Percentiles rank a stretch among this genome's conserved stretches.
Evolutionary conservation across 2,797 vertebrate genomes (phyloP).

Genomic region (Pangasius krempfi): DNA sequence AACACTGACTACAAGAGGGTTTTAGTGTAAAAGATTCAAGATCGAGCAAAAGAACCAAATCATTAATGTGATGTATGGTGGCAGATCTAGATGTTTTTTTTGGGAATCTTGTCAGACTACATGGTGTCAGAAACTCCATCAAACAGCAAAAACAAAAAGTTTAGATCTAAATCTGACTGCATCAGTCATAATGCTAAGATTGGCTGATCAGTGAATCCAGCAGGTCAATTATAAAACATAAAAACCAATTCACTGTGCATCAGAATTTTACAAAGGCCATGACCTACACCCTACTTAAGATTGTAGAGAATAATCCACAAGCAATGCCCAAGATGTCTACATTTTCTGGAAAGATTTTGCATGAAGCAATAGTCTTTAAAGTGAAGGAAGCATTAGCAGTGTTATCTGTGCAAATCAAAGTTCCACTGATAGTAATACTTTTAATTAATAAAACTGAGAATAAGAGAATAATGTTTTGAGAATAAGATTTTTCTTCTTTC

Average conservation of each 20-base stretch:
- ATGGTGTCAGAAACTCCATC: too few relatives aligned
- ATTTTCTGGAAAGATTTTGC: neutral
- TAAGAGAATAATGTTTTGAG: neutral
- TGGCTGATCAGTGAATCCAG: neutral
- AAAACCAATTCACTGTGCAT: neutral
- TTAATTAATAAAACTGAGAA: neutral
- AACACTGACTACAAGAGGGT: neutral
- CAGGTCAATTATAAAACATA: neutral
- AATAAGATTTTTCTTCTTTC: neutral
- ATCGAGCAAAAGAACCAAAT: neutral
- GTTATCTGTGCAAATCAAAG: neutral
- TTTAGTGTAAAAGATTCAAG: neutral
- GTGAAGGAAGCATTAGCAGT: neutral
- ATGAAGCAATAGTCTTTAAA: neutral
- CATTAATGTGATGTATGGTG: neutral
- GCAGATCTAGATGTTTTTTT: neutral
- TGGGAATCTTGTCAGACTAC: neutral
- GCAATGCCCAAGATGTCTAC: neutral
- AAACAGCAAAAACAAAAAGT: neutral
- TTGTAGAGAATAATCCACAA: neutral
- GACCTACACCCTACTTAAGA: neutral
- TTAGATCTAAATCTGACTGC: neutral
- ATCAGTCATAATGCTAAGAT: neutral
- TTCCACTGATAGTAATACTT: neutral
- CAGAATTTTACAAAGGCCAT: neutral